Percentiles rank a stretch among this genome's conserved stretches.
phyloP scores from a whole-genome alignment of 2,797 vertebrate genomes.

The Myripristis murdjan region DNA sequence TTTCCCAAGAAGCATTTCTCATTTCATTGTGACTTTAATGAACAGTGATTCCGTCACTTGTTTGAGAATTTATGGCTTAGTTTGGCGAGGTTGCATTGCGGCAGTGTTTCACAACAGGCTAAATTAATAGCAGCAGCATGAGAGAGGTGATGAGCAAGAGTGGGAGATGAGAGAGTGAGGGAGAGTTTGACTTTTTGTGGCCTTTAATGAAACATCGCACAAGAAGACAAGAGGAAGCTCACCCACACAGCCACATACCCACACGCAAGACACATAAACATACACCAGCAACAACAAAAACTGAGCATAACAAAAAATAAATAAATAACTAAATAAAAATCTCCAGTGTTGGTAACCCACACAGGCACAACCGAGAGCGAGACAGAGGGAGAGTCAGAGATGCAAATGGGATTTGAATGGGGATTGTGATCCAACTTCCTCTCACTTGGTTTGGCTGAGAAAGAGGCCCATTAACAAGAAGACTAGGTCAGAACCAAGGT shows the following conservation, averaged over 20 bases:
- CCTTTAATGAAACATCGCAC: conserved; percentile 24
- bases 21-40: too few species aligned
- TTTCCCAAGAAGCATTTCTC: too few species aligned
- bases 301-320: too few species aligned
- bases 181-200: background rate
- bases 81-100: background rate
- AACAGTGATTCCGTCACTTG: too few species aligned
- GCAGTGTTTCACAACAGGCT: background rate
- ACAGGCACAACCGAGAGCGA: background rate
- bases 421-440: conserved; percentile 26
- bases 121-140: conserved; percentile 9
- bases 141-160: conserved; percentile 16
- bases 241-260: background rate
- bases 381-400: conserved; percentile 1
- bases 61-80: background rate
- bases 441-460: conserved; percentile 17
- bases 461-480: conserved; percentile 26
- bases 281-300: background rate
- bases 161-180: background rate
- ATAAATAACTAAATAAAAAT: too few species aligned
- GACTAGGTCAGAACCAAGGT: too few species aligned
- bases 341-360: background rate
- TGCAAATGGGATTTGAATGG: conserved; percentile 17
- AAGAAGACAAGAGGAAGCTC: background rate
- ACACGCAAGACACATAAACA: background rate